Conservation (phyloP, 2,888 invertebrate genomes). For the Baronia brevicornis region DNA sequence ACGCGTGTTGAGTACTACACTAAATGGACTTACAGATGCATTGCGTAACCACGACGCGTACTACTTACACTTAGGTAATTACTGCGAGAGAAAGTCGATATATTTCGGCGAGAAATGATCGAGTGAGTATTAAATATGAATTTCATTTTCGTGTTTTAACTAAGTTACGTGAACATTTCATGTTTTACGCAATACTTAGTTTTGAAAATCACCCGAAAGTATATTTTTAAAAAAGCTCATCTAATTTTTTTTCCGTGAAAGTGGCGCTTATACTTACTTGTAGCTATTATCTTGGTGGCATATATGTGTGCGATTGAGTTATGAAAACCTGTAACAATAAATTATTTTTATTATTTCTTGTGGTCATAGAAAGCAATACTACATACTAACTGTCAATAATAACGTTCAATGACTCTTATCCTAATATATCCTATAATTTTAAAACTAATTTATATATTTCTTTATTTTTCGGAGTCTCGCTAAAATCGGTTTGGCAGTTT, state of each 20-base stretch:
- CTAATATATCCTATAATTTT: no score
- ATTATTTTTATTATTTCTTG: slow-evolving; percentile 12
- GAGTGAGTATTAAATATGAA: slow-evolving; percentile 40
- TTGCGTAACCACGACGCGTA: slow-evolving; percentile 35
- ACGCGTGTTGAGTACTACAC: slow-evolving; percentile 26
- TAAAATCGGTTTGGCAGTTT: no score
- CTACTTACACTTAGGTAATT: slow-evolving; percentile 46
- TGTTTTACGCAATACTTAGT: slow-evolving; percentile 24
- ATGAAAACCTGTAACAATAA: slow-evolving; percentile 60
- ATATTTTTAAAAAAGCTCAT: slow-evolving; percentile 1
- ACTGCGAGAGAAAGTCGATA: slow-evolving; percentile 60
- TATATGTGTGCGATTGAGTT: slow-evolving; percentile 45
- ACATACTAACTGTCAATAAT: no score
- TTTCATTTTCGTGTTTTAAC: slow-evolving; percentile 44
- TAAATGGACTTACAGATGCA: slow-evolving; percentile 36
- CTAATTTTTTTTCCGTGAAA: slow-evolving; percentile 5
- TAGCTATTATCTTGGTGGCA: slow-evolving; percentile 56
- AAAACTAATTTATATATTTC: no score
- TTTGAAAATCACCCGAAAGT: slow-evolving; percentile 7
- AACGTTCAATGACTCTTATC: no score
- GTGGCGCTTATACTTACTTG: slow-evolving; percentile 31
- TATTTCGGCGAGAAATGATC: slow-evolving; percentile 60
- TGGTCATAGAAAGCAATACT: no score
- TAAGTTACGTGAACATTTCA: slow-evolving; percentile 39
- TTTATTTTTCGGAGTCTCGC: no score